These are phyloP conservation scores for Cydia amplana DNA, from an alignment of 1,140 invertebrate species.

Conservation along the genomic window DNA sequence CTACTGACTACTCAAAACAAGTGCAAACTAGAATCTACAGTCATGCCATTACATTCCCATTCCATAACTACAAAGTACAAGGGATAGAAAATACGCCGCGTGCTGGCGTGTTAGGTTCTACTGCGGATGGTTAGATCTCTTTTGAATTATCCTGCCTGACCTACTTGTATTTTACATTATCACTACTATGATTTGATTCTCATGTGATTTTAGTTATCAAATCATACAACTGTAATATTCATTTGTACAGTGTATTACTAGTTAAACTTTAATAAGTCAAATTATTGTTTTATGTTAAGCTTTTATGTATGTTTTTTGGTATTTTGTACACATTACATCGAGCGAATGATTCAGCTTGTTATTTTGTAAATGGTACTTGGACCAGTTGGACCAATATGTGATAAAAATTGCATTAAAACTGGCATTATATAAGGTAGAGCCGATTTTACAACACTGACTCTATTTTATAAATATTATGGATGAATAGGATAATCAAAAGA, in stretches of 20 bases:
- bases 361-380: background rate
- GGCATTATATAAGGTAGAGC: background rate
- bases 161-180: background rate
- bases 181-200: background rate
- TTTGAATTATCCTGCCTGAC: background rate
- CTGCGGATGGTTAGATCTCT: constrained; percentile 1
- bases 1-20: constrained; percentile 18
- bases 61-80: constrained; percentile 9
- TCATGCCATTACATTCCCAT: constrained; percentile 22
- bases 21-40: background rate
- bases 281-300: too few species aligned
- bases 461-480: background rate
- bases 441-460: too few species aligned
- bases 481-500: constrained; percentile 9
- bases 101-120: constrained; percentile 23
- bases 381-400: background rate
- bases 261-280: too few species aligned
- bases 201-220: background rate
- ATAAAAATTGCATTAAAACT: background rate
- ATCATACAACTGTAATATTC: background rate
- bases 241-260: too few species aligned
- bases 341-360: too few species aligned
- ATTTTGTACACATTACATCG: too few species aligned
- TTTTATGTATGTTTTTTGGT: too few species aligned
- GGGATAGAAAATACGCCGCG: constrained; percentile 21